These are phyloP conservation scores for Takifugu flavidus DNA, from an alignment of 2,113 vertebrate species.

Conservation along the genomic window DNA sequence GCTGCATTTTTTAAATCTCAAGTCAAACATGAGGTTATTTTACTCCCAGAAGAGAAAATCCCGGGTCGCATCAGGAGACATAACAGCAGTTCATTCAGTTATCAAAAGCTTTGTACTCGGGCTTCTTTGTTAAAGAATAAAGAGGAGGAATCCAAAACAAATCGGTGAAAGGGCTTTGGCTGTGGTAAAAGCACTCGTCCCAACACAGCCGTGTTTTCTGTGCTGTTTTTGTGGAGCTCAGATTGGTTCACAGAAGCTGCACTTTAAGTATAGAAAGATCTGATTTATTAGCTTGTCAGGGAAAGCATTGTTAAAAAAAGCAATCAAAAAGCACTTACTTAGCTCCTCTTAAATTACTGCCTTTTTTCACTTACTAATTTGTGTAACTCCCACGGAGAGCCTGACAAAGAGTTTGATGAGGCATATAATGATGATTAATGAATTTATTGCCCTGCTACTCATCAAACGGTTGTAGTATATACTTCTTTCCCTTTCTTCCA, in stretches of 20 bases:
- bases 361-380: conserved; percentile 99
- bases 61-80: conserved; percentile 61
- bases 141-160: conserved; percentile 70
- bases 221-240: conserved; percentile 69
- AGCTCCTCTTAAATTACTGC: conserved; percentile 98
- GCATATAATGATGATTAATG: conserved; percentile 99
- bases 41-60: conserved; percentile 62
- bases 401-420: conserved; percentile 99
- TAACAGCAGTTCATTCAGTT: conserved; percentile 69
- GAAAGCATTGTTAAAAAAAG: conserved; percentile 94
- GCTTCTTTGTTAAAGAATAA: conserved; percentile 76
- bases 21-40: conserved; percentile 65
- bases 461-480: conserved; percentile 92
- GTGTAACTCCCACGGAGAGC: conserved; percentile 99
- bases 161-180: conserved; percentile 67
- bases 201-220: conserved; percentile 58
- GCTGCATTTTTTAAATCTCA: conserved; percentile 38
- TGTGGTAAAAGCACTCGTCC: conserved; percentile 68
- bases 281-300: conserved; percentile 99
- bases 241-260: conserved; percentile 82
- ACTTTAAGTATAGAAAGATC: conserved; percentile 84
- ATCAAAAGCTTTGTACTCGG: conserved; percentile 64
- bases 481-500: conserved; percentile 75
- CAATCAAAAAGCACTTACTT: conserved; percentile 99
- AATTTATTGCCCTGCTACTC: conserved; percentile 98